These are phyloP conservation scores for Melolontha melolontha DNA, from an alignment of 2,888 invertebrate species.

Conservation along the genomic window DNA sequence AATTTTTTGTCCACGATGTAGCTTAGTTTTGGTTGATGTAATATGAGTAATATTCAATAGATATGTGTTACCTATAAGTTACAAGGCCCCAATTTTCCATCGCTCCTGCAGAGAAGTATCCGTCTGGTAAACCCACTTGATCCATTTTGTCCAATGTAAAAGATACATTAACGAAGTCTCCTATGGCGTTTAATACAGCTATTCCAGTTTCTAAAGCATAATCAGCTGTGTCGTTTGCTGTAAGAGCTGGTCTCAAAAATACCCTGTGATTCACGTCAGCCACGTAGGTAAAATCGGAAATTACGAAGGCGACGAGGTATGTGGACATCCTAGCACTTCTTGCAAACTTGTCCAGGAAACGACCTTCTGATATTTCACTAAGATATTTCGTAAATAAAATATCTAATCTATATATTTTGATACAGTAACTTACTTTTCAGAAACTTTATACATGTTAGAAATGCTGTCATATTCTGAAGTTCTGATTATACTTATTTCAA, in stretches of 20 bases:
- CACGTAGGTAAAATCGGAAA: conserved; percentile 74
- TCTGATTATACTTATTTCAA: conserved; percentile 31
- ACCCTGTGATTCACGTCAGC: conserved; percentile 12
- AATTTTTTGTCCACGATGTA: too few species aligned
- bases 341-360: conserved; percentile 24
- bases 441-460: conserved; percentile 16
- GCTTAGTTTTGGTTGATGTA: too few species aligned
- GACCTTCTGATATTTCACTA: conserved; percentile 3
- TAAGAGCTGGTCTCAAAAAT: conserved; percentile 46
- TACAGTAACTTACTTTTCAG: conserved; percentile 3
- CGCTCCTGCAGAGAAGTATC: conserved; percentile 79
- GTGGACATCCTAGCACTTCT: conserved; percentile 76
- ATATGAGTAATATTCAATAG: too few species aligned
- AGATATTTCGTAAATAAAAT: neutral
- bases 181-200: conserved; percentile 66
- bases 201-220: conserved; percentile 66
- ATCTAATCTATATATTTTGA: neutral
- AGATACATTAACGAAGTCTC: conserved; percentile 68
- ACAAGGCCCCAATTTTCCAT: conserved; percentile 97
- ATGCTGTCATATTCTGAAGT: conserved; percentile 21
- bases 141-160: conserved; percentile 76
- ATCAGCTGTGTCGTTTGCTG: conserved; percentile 56
- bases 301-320: conserved; percentile 84
- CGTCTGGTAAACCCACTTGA: conserved; percentile 83
- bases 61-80: conserved; percentile 77